Evolutionary conservation across 2,797 vertebrate species (phyloP).

Genomic region (Apogon hyalosoma): DNA sequence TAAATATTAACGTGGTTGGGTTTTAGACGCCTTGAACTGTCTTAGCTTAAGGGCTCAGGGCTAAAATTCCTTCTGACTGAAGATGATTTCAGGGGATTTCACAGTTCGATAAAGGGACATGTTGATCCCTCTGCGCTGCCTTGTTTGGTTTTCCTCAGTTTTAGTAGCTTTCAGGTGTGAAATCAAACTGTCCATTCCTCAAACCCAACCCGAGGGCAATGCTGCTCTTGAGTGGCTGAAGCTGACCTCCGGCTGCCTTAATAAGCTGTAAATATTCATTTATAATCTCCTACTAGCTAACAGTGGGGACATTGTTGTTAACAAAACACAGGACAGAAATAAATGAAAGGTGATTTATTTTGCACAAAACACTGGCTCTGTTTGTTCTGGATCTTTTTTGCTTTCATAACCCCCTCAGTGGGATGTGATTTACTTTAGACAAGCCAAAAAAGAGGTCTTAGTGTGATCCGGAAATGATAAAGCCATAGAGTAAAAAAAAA

Average conservation of each 20-base stretch:
- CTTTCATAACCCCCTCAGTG: slow-evolving; percentile 39
- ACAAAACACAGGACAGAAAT: slow-evolving; percentile 28
- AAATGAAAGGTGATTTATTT: slow-evolving; percentile 49
- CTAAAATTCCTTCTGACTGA: slow-evolving; percentile 29
- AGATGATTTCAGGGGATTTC: slow-evolving; percentile 35
- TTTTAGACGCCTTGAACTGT: slow-evolving; percentile 4
- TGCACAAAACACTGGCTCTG: slow-evolving; percentile 24
- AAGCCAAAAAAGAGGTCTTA: neutral
- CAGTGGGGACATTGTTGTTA: slow-evolving; percentile 52
- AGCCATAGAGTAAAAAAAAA: neutral
- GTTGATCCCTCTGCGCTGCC: slow-evolving; percentile 1
- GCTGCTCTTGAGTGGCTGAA: slow-evolving; percentile 2
- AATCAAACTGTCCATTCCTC: neutral
- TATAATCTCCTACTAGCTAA: slow-evolving; percentile 50
- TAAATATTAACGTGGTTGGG: neutral
- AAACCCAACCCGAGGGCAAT: neutral
- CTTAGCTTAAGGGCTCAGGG: slow-evolving; percentile 32
- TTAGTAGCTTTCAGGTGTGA: neutral
- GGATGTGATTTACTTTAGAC: slow-evolving; percentile 13
- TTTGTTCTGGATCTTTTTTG: slow-evolving; percentile 19
- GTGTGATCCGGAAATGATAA: slow-evolving; percentile 2
- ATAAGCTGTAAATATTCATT: slow-evolving; percentile 48
- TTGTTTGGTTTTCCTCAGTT: slow-evolving; percentile 25
- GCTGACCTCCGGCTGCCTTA: slow-evolving; percentile 33
- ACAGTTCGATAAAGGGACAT: slow-evolving; percentile 36